Evolutionary conservation across 2,797 vertebrate genomes (phyloP), one percentile per base, ranked within the genome.

Genomic region (Peromyscus aztecus): DNA sequence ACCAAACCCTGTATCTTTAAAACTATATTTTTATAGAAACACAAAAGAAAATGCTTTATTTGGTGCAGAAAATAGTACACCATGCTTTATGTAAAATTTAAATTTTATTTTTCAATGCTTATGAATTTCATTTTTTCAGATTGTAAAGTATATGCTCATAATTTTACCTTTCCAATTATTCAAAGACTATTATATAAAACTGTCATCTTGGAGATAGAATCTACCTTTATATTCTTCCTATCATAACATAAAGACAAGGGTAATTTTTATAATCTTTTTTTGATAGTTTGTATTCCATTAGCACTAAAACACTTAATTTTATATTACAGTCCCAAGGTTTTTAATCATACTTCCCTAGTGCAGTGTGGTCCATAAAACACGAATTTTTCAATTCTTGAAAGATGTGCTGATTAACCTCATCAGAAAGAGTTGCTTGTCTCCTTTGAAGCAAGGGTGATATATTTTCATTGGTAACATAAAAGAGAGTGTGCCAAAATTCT

Each of bases 381-480:
- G 9, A 97, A 76, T 11, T 75, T 94, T 92, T 84, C 12, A 21
- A 14, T 89, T 94, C 16, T 40, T 24, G 52, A n/a, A 94, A 40
- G 27, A 63, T 13, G 73, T 65, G 69, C 82, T 3, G 8, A 87
- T 91, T 93, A 93, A 95, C 27, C 49, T 29, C 4, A 6, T 59
- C 40, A 94, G 49, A 76, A 73, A 63, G 9, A 82, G 23, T 59
- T 59, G 6, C 49, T 97, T 97, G 89, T 9, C 55, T 46, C 40
- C 40, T 76, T 82, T 93, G 96, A 95, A 96, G 67, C 23, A 67
- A 43, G 12, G 83, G 59, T 67, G 55, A 95, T 91, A 8, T 67
- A 94, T 89, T 92, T 96, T 91, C 23, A 92, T 46, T 81, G 43
- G 65, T 91, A 88, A 96, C 59, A 46, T 90, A 90, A 88, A 76